These are phyloP conservation scores for Andrena marginata DNA, from an alignment of 2,888 invertebrate genomes.

Conservation along the genomic window DNA sequence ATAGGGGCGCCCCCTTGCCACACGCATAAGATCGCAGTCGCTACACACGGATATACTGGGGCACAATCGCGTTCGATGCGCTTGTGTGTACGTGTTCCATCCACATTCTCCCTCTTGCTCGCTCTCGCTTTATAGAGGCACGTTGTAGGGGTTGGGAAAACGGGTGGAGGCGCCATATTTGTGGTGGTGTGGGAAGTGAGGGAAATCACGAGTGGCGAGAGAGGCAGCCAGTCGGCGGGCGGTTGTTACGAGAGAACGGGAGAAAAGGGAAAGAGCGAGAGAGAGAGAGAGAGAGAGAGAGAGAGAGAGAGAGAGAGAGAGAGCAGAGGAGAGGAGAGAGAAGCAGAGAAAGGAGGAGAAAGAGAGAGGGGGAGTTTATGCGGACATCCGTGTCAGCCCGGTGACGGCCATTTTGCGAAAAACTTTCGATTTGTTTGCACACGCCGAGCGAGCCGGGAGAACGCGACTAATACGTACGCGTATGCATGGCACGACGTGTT, in stretches of 20 bases:
- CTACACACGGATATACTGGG: constrained; percentile 50
- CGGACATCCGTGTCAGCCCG: constrained; percentile 84
- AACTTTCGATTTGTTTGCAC: constrained; percentile 83
- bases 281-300: constrained; percentile 31
- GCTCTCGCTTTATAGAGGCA: constrained; percentile 72
- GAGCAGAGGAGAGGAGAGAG: constrained; percentile 48
- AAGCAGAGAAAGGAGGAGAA: constrained; percentile 50
- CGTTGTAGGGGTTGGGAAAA: constrained; percentile 80
- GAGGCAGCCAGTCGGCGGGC: constrained; percentile 72
- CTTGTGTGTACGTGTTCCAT: constrained; percentile 52
- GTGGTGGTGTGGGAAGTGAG: constrained; percentile 83
- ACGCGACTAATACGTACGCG: constrained; percentile 81
- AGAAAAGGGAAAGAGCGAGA: constrained; percentile 54
- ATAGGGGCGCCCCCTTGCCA: constrained; percentile 77
- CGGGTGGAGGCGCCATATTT: constrained; percentile 85
- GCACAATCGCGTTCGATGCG: constrained; percentile 49
- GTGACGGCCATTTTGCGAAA: constrained; percentile 85
- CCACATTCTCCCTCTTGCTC: constrained; percentile 44
- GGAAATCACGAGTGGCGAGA: constrained; percentile 84
- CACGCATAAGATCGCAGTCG: constrained; percentile 70
- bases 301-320: constrained; percentile 49
- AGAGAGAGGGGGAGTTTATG: constrained; percentile 77
- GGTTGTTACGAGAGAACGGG: constrained; percentile 55
- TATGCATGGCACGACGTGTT: constrained; percentile 80
- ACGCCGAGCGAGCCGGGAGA: constrained; percentile 74